Evolutionary conservation across 2,113 vertebrate species (phyloP), one percentile per base, ranked within the genome.

Genomic region (Gorsachius goisagi): DNA sequence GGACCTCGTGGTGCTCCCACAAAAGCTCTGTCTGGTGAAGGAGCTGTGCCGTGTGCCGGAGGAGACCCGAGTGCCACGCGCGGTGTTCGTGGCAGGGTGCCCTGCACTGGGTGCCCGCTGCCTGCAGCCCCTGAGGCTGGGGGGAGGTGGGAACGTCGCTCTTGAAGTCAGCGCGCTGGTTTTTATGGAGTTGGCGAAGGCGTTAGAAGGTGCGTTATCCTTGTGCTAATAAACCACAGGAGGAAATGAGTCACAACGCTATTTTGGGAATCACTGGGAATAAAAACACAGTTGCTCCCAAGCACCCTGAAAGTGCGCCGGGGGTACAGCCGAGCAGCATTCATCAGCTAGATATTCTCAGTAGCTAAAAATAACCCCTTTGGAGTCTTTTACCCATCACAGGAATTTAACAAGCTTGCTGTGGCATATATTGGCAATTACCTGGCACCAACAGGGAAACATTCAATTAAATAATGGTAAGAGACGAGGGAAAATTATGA

Each of bases 281-380:
- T 67, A 13, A 53, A 33, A 20, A 27, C 6, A 37, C 23, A 7
- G 33, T 35, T 19, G 19, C 27, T 37, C 37, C 33, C 7, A 2
- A 52, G 59, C 35, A 18, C 52, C 37, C 45, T 17, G 0, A 16
- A 33, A 77, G 35, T 0, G 4, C 32, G 13, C 20, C 0, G 0
- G 24, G 84, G 23, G 9, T 15, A 50, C 16, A 44, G 26, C 41
- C 20, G 33, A 52, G 4, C 8, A 39, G 45, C 72, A 15, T 53
- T 60, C 60, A 39, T 47, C 52, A 23, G 35, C 8, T 35, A 27
- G 33, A 33, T 37, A 3, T 37, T 27, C 35, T 12, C 62, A 4
- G 52, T 21, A 55, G 72, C 84, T n/a, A 60, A 53, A 59, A 85
- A 35, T 3, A 63, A 30, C 27, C 35, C 26, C 21, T 11, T 30